Evolutionary conservation across 2,888 invertebrate genomes (phyloP).

Genomic region (Diadromus collaris): DNA sequence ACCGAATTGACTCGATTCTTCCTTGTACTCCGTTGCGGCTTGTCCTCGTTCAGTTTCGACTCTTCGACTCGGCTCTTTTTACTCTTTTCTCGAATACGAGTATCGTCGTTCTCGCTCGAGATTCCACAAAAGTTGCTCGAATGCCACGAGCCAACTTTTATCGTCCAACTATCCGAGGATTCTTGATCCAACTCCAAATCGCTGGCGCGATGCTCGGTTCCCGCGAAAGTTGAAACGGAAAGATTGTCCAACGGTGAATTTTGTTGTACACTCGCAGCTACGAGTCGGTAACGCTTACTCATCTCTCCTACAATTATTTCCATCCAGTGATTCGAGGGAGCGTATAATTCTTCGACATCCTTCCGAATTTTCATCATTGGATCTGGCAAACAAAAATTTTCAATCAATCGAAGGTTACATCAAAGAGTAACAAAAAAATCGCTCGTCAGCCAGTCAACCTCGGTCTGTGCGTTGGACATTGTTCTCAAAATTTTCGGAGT

Average conservation of each 20-base stretch:
- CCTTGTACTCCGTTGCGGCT: too few species aligned
- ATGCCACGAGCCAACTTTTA: constrained; percentile 49
- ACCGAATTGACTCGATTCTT: constrained; percentile 17
- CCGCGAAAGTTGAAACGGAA: neutral
- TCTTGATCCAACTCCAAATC: constrained; percentile 28
- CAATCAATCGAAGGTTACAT: neutral
- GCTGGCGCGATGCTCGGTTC: constrained; percentile 25
- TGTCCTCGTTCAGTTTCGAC: neutral
- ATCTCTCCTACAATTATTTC: constrained; percentile 7
- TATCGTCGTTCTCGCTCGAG: neutral
- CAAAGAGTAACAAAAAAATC: neutral
- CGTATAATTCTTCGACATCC: constrained; percentile 28
- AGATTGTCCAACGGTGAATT: neutral
- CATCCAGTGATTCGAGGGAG: neutral
- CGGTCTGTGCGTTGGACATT: constrained; percentile 18
- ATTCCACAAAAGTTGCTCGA: constrained; percentile 3
- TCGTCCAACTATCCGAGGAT: constrained; percentile 20
- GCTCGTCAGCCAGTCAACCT: constrained; percentile 21
- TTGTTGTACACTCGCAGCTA: neutral
- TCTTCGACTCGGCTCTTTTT: neutral
- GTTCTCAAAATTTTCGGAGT: constrained; percentile 54
- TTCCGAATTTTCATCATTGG: constrained; percentile 35
- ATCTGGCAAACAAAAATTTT: constrained; percentile 44
- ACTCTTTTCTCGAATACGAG: neutral
- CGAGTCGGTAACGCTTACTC: neutral